phyloP scores from a whole-genome alignment of 2,113 vertebrate species.

The Nymphicus hollandicus region DNA sequence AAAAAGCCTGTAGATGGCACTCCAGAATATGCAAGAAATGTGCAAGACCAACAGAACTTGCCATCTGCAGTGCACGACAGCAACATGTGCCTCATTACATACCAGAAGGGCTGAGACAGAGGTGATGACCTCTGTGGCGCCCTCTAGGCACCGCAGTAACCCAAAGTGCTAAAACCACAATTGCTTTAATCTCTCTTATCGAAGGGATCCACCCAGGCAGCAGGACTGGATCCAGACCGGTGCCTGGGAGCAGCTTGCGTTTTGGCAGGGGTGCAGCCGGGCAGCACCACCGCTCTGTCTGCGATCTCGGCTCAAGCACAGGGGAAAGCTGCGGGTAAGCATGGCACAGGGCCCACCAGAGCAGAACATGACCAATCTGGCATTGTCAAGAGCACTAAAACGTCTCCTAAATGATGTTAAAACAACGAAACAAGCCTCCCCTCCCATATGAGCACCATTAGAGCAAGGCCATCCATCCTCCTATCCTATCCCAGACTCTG shows the following conservation, averaged over 20 bases:
- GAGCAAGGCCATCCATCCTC: background rate
- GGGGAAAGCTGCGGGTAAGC: background rate
- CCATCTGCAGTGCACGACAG: background rate
- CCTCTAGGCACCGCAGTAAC: background rate
- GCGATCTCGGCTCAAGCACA: accelerated
- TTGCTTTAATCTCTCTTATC: background rate
- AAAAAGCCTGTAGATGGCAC: constrained; percentile 48
- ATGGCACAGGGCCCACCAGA: accelerated
- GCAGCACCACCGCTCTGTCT: background rate
- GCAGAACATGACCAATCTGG: background rate
- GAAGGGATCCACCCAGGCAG: background rate
- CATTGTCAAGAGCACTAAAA: background rate
- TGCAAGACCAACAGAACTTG: background rate
- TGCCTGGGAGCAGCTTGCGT: background rate
- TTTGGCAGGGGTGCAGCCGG: background rate
- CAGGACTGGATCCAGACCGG: background rate
- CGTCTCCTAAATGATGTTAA: background rate
- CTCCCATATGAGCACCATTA: background rate
- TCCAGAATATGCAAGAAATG: background rate
- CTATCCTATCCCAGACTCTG: background rate
- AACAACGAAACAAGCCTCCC: background rate
- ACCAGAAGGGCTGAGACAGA: background rate
- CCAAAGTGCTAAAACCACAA: background rate
- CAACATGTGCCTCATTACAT: background rate
- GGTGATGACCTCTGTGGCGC: accelerated